phyloP scores from a whole-genome alignment of 2,888 invertebrate genomes.

The Ornithoptera priamus region DNA sequence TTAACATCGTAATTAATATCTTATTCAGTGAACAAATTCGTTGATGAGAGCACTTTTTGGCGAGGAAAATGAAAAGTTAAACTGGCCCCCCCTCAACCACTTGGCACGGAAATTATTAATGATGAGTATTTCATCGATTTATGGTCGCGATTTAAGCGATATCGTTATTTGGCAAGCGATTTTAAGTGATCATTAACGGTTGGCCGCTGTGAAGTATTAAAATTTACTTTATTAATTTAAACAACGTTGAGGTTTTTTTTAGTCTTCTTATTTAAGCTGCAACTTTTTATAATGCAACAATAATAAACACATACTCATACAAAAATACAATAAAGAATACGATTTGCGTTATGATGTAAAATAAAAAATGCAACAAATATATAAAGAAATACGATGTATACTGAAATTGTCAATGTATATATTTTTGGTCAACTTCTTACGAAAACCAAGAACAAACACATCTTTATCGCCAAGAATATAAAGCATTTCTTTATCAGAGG shows the following conservation, averaged over 20 bases:
- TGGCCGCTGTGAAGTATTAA: slow-evolving; percentile 5
- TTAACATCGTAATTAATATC: slow-evolving; percentile 24
- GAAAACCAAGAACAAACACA: too few species aligned
- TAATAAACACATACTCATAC: too few species aligned
- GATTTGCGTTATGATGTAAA: too few species aligned
- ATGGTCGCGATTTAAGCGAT: slow-evolving; percentile 18
- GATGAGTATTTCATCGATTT: slow-evolving; percentile 19
- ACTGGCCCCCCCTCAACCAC: slow-evolving; percentile 4
- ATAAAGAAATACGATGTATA: too few species aligned
- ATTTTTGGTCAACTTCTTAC: neutral
- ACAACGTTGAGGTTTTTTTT: neutral
- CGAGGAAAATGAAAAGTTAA: slow-evolving; percentile 23
- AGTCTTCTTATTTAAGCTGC: neutral
- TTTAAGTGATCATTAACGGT: slow-evolving; percentile 14
- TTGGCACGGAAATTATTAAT: slow-evolving; percentile 19
- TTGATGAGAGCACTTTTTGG: slow-evolving; percentile 20
- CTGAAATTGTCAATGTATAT: neutral
- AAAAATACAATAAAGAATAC: too few species aligned
- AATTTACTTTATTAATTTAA: slow-evolving; percentile 1
- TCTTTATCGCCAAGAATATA: neutral
- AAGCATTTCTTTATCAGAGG: neutral
- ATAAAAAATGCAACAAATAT: too few species aligned
- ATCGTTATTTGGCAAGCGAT: slow-evolving; percentile 22
- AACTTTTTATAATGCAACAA: too few species aligned
- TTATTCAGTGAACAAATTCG: slow-evolving; percentile 21